A percentile compares a stretch with the other conserved stretches of the same genome.
Evolutionary conservation across 2,888 invertebrate species (phyloP).

Genomic region (Amphipoea oculea): DNA sequence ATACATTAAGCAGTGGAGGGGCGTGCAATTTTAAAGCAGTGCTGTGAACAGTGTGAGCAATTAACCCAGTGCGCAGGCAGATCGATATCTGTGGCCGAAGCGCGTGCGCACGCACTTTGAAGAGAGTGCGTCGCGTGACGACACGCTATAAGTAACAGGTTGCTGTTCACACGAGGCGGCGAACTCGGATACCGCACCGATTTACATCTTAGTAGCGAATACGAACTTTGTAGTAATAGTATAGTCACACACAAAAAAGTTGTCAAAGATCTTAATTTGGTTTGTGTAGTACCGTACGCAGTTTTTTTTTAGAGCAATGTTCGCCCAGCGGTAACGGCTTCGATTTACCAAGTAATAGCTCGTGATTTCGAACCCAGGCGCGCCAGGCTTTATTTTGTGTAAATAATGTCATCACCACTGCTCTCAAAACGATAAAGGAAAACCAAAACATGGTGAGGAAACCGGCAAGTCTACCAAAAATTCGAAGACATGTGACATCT

Average conservation of each 20-base stretch:
- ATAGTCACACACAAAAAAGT: neutral
- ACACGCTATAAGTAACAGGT: conserved; percentile 42
- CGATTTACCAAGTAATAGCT: neutral
- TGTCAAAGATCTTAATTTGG: neutral
- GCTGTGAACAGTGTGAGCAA: conserved; percentile 20
- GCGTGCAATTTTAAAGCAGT: neutral
- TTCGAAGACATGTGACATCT: neutral
- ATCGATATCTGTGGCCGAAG: conserved; percentile 47
- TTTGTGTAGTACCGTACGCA: neutral
- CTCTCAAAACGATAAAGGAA: neutral
- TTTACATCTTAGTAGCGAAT: conserved; percentile 1
- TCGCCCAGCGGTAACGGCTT: neutral
- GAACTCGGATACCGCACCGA: conserved; percentile 21
- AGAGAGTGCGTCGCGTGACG: conserved; percentile 50
- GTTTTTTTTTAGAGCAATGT: neutral
- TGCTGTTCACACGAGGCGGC: conserved; percentile 16
- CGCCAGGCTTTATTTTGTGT: neutral
- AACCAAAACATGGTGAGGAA: neutral
- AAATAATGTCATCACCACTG: neutral
- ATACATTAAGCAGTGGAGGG: neutral
- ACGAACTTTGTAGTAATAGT: neutral
- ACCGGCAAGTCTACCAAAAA: neutral
- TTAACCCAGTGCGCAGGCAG: conserved; percentile 59
- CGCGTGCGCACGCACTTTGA: conserved; percentile 45
- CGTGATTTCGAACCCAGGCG: neutral